These are phyloP conservation scores for Phytoseiulus persimilis DNA, from an alignment of 2,888 invertebrate genomes.

Conservation along the genomic window DNA sequence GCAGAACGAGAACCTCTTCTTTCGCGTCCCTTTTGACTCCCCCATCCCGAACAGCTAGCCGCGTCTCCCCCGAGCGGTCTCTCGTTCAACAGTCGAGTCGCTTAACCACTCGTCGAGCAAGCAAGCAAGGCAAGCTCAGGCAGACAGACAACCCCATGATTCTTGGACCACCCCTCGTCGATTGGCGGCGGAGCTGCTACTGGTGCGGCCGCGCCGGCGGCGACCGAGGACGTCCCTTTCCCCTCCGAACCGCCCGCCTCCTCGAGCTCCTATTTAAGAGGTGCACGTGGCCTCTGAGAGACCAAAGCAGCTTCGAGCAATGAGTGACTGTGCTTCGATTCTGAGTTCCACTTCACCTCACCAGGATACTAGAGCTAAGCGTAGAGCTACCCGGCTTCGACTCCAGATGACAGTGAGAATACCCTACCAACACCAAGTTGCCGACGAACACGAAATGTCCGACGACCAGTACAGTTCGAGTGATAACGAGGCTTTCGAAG, in stretches of 20 bases:
- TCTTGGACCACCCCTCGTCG: slow-evolving; percentile 5
- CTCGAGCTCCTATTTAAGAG: background rate
- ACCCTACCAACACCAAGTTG: background rate
- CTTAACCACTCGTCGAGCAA: background rate
- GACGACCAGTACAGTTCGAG: background rate
- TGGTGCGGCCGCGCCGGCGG: background rate
- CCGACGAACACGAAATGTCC: background rate
- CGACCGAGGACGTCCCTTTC: background rate
- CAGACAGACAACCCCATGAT: background rate
- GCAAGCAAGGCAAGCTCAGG: background rate
- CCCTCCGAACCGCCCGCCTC: background rate
- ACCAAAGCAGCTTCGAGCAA: background rate
- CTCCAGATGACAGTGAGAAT: background rate
- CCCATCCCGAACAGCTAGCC: background rate
- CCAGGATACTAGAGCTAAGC: background rate
- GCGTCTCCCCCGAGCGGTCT: background rate
- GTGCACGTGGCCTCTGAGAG: background rate
- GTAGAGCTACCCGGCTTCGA: background rate
- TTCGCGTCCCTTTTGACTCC: background rate
- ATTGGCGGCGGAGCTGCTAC: background rate
- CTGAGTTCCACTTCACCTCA: background rate
- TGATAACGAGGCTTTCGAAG: background rate
- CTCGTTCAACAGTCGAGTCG: slow-evolving; percentile 5
- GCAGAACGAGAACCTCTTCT: background rate
- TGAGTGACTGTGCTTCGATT: background rate